Conservation (phyloP, 2,888 invertebrate genomes). For the Ganaspis brasiliensis region DNA sequence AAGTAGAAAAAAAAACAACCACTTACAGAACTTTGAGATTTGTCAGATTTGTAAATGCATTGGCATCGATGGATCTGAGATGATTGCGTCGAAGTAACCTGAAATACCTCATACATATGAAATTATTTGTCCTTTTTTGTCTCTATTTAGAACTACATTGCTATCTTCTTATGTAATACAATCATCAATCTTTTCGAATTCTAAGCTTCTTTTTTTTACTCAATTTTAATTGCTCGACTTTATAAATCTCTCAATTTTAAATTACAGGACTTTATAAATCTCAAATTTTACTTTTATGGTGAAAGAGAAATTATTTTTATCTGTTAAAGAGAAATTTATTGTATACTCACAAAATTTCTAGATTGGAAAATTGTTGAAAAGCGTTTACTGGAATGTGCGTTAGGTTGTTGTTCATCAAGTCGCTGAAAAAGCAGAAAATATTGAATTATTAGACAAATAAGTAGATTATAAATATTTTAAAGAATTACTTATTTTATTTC, state of each 20-base stretch:
- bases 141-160: slow-evolving; percentile 49
- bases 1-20: slow-evolving; percentile 60
- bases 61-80: slow-evolving; percentile 88
- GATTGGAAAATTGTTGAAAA: slow-evolving; percentile 85
- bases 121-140: slow-evolving; percentile 61
- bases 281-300: too few species aligned
- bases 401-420: slow-evolving; percentile 91
- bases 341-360: slow-evolving; percentile 91
- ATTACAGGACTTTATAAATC: too few species aligned
- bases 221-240: background rate
- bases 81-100: slow-evolving; percentile 94
- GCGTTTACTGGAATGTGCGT: slow-evolving; percentile 87
- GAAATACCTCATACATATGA: slow-evolving; percentile 75
- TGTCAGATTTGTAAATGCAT: slow-evolving; percentile 90
- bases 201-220: background rate
- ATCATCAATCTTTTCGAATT: slow-evolving; percentile 40
- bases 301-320: too few species aligned
- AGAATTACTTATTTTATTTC: too few species aligned
- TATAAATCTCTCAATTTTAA: too few species aligned
- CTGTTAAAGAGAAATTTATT: background rate
- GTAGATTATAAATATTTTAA: too few species aligned
- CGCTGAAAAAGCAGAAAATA: slow-evolving; percentile 84
- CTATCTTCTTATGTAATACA: slow-evolving; percentile 39
- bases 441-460: background rate
- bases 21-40: slow-evolving; percentile 94